Percentiles rank a stretch among this genome's conserved stretches.
Evolutionary conservation across 1,140 invertebrate genomes (phyloP).

Genomic region (Neuroterus valhalla): DNA sequence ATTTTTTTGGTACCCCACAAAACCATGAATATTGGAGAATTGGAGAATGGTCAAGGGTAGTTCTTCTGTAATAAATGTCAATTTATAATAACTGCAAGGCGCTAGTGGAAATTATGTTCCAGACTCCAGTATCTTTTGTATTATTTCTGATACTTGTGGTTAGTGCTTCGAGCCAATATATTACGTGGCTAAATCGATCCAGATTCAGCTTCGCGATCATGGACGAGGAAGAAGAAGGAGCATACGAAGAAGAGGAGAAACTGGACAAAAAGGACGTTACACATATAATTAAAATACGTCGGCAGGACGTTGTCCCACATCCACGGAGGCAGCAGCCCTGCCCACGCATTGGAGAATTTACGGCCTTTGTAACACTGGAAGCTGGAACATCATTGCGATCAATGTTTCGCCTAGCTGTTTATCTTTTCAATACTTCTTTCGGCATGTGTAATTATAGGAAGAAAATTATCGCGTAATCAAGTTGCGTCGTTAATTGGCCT

Average conservation of each 20-base stretch:
- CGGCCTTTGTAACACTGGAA: background rate
- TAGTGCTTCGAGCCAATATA: constrained; percentile 7
- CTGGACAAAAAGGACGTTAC: background rate
- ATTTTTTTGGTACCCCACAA: background rate
- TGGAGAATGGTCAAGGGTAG: background rate
- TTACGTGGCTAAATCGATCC: background rate
- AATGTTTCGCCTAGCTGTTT: constrained; percentile 11
- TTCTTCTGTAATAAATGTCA: background rate
- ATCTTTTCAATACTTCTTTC: background rate
- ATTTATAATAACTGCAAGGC: background rate
- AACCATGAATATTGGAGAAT: background rate
- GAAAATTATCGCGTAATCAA: constrained; percentile 22
- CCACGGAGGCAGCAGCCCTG: background rate
- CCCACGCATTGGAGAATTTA: constrained; percentile 17
- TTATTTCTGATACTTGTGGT: background rate
- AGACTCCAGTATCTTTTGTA: background rate
- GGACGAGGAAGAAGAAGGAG: background rate
- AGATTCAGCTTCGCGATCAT: background rate
- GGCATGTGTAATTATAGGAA: constrained; percentile 9
- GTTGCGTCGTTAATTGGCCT: constrained; percentile 14
- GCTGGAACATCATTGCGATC: constrained; percentile 10
- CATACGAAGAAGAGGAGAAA: background rate
- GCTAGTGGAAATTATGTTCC: background rate
- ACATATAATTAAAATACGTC: constrained; percentile 22
- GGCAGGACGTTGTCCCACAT: constrained; percentile 10